Evolutionary conservation across 2,113 vertebrate species (phyloP).

Genomic region (cat (Felis catus)): F.catus_Fca126_mat1.0 CM031421.1:66781501-66782000

Average conservation of each 20-base stretch:
- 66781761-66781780: not conserved
- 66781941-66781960: not conserved
- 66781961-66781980: not conserved
- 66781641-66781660: not conserved
- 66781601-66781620: not conserved
- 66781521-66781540: constrained; percentile 10
- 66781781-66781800: not conserved
- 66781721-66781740: not conserved
- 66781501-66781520: not conserved
- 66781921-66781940: not conserved
- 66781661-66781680: not conserved
- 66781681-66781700: not conserved
- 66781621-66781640: not conserved
- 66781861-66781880: not conserved
- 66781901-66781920: not conserved
- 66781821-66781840: not conserved
- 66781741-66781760: not conserved
- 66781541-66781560: not conserved
- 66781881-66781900: not conserved
- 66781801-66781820: not conserved
- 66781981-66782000: not conserved
- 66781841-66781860: not conserved
- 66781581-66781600: not conserved
- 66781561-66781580: not conserved
- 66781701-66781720: not conserved